Conservation (phyloP, 2,888 invertebrate species). For the Uropetala carovei region DNA sequence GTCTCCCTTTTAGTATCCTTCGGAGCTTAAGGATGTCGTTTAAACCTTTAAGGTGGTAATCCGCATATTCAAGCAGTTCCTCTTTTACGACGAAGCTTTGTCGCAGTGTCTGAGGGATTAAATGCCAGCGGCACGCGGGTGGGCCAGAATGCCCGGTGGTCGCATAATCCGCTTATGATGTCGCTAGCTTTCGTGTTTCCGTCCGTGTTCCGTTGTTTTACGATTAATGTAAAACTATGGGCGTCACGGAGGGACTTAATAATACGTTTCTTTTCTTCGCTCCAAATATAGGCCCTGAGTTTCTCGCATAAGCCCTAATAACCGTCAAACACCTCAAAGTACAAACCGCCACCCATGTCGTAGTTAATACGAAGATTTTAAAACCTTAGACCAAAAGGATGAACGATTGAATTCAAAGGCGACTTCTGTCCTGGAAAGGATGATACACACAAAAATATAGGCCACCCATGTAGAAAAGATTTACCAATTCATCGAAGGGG, state of each 20-base stretch:
- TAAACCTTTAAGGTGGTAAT: constrained; percentile 49
- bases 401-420: no score
- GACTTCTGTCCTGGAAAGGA: no score
- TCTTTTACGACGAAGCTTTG: background rate
- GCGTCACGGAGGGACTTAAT: background rate
- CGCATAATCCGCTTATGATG: constrained; percentile 52
- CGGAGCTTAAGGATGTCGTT: background rate
- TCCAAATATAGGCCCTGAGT: background rate
- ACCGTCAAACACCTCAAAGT: background rate
- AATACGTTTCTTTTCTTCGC: background rate
- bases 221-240: constrained; percentile 34
- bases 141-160: constrained; percentile 20
- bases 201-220: constrained; percentile 51
- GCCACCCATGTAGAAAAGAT: no score
- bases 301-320: background rate
- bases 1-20: constrained; percentile 1
- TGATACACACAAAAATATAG: no score
- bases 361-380: background rate
- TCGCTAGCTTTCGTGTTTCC: constrained; percentile 23
- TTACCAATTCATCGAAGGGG: no score
- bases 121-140: constrained; percentile 46
- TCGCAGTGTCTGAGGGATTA: constrained; percentile 36
- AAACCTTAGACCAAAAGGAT: background rate
- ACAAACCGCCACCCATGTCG: background rate
- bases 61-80: constrained; percentile 7